phyloP scores from a whole-genome alignment of 2,888 invertebrate genomes.

The Rugalucina vietnamica region DNA sequence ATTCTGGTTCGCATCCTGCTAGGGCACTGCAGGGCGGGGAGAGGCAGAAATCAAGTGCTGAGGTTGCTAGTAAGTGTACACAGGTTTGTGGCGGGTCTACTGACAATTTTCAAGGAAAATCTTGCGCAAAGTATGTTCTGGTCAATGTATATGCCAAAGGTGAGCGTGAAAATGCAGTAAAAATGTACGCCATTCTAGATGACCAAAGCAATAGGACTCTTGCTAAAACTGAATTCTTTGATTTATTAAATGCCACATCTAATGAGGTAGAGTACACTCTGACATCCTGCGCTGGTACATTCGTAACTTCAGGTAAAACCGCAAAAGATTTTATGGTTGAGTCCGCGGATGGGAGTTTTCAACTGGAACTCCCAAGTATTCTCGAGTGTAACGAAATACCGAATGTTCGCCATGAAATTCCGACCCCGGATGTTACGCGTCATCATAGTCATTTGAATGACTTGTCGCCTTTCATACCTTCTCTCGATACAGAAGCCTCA shows the following conservation, averaged over 20 bases:
- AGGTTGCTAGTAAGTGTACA: conserved; percentile 9
- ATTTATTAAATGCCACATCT: background rate
- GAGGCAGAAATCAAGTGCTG: background rate
- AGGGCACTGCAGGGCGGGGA: conserved; percentile 5
- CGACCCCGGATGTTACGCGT: conserved; percentile 24
- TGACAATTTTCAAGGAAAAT: background rate
- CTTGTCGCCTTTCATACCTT: background rate
- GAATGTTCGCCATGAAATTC: conserved; percentile 29
- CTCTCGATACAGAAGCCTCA: background rate
- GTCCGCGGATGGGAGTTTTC: conserved; percentile 10
- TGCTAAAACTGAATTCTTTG: background rate
- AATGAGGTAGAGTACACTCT: background rate
- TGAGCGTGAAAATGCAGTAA: background rate
- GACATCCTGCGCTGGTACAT: background rate
- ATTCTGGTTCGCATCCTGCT: background rate
- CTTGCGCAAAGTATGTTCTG: background rate
- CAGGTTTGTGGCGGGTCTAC: conserved; percentile 3
- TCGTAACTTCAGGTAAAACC: background rate
- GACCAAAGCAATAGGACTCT: background rate
- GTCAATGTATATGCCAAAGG: background rate
- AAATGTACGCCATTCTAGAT: background rate
- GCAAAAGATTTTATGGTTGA: background rate
- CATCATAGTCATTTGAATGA: background rate
- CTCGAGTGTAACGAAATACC: conserved; percentile 46
- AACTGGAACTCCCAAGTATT: conserved; percentile 23